A percentile compares a stretch with the other conserved stretches of the same genome.
These are phyloP conservation scores for Drosophila pullipes DNA, from an alignment of 2,888 invertebrate species.

Conservation along the genomic window DNA sequence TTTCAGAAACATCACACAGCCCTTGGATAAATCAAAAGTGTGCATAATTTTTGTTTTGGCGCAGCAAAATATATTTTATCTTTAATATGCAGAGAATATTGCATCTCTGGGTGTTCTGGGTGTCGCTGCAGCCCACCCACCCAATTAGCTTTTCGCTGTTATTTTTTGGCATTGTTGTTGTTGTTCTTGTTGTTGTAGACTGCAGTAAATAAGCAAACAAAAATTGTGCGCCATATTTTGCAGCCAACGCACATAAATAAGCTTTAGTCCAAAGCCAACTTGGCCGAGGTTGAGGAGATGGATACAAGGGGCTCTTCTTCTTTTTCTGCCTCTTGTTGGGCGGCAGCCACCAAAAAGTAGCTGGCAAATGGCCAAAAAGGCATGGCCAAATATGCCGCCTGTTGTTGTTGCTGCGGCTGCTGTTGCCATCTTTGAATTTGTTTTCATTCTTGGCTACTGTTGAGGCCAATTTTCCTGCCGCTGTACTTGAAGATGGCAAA, in stretches of 20 bases:
- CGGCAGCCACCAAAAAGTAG: conserved; percentile 63
- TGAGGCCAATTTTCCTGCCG: conserved; percentile 60
- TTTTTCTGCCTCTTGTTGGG: conserved; percentile 31
- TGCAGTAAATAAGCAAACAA: conserved; percentile 64
- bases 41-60: conserved; percentile 7
- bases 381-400: conserved; percentile 78
- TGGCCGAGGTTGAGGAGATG: conserved; percentile 62
- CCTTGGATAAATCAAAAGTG: conserved; percentile 11
- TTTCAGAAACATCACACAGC: not conserved
- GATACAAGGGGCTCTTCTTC: conserved; percentile 36
- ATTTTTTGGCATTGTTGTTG: conserved; percentile 4
- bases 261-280: conserved; percentile 67
- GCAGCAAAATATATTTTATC: conserved; percentile 32
- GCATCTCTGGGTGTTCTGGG: conserved; percentile 24
- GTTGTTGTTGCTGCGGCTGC: conserved; percentile 32
- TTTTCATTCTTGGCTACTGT: conserved; percentile 58
- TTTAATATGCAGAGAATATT: conserved; percentile 54
- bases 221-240: conserved; percentile 61
- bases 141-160: conserved; percentile 58
- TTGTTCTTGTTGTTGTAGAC: conserved; percentile 23
- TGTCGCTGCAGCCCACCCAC: conserved; percentile 48
- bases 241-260: conserved; percentile 67
- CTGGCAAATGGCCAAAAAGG: conserved; percentile 80
- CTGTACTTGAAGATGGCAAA: conserved; percentile 66
- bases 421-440: conserved; percentile 61